A percentile compares a stretch with the other conserved stretches of the same genome.
phyloP scores from a whole-genome alignment of 2,888 invertebrate species.

The Xanthia icteritia region DNA sequence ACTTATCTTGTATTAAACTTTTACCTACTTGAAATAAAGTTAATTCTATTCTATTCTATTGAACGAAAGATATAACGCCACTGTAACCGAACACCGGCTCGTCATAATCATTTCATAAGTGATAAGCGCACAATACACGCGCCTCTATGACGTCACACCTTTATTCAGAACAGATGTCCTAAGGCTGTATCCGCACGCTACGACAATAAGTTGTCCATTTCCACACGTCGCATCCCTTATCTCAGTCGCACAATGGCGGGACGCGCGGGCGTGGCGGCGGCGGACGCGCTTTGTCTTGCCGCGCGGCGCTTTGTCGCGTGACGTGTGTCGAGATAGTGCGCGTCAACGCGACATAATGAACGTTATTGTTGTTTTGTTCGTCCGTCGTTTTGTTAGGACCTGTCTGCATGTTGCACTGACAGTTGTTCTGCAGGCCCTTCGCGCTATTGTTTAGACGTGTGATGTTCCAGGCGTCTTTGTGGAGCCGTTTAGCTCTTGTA shows the following conservation, averaged over 20 bases:
- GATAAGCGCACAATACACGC: slow-evolving; percentile 59
- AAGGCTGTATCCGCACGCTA: slow-evolving; percentile 51
- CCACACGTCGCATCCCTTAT: slow-evolving; percentile 71
- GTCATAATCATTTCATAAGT: slow-evolving; percentile 60
- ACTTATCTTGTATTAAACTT: slow-evolving; percentile 5
- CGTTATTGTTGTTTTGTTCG: slow-evolving; percentile 66
- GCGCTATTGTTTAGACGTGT: slow-evolving; percentile 42
- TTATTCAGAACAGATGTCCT: slow-evolving; percentile 55
- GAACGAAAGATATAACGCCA: slow-evolving; percentile 30
- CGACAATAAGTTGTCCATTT: slow-evolving; percentile 66
- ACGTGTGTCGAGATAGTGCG: slow-evolving; percentile 73
- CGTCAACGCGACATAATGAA: slow-evolving; percentile 69
- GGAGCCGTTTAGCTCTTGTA: slow-evolving; percentile 5
- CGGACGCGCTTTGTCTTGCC: slow-evolving; percentile 65
- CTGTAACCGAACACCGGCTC: slow-evolving; percentile 32
- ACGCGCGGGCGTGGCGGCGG: slow-evolving; percentile 31
- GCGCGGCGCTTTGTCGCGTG: slow-evolving; percentile 59
- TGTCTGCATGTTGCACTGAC: slow-evolving; percentile 67
- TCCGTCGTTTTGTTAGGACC: slow-evolving; percentile 60
- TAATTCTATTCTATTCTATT: slow-evolving; percentile 38
- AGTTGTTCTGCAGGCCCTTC: slow-evolving; percentile 58
- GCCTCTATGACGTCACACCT: slow-evolving; percentile 46
- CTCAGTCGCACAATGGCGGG: slow-evolving; percentile 61
- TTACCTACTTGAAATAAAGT: slow-evolving; percentile 21
- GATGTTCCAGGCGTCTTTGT: slow-evolving; percentile 7